Conservation (phyloP, 2,888 invertebrate genomes). For the Metacarcinus magister region DNA sequence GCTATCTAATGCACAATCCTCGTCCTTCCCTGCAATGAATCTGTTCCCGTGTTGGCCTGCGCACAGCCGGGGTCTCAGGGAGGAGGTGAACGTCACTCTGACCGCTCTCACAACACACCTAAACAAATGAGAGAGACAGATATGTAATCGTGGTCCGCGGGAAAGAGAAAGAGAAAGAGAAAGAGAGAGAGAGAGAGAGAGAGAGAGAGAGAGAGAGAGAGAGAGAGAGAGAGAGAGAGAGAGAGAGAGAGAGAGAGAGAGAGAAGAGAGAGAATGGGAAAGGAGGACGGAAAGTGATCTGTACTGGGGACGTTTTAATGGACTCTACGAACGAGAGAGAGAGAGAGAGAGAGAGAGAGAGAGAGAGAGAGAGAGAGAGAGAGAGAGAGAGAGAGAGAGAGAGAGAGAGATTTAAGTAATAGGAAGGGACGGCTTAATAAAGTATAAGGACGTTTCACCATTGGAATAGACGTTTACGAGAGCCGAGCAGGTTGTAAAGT, state of each 20-base stretch:
- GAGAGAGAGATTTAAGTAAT: not conserved
- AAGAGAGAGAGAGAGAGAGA: too few species aligned
- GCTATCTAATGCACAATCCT: slow-evolving; percentile 27
- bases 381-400: not conserved
- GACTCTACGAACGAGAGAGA: not conserved
- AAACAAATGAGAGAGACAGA: not conserved
- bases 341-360: not conserved
- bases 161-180: not conserved
- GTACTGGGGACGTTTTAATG: not conserved
- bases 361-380: slow-evolving; percentile 2
- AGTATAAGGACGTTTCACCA: not conserved
- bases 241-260: not conserved
- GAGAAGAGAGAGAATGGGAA: not conserved
- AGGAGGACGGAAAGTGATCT: not conserved
- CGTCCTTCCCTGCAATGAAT: not conserved
- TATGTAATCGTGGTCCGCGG: not conserved
- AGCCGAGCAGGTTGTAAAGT: not conserved
- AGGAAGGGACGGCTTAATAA: not conserved
- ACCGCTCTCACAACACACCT: not conserved
- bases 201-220: too few species aligned
- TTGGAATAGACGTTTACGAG: not conserved
- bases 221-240: not conserved
- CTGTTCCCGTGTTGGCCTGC: not conserved
- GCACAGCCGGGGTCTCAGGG: not conserved
- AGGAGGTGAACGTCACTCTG: not conserved